Conservation (phyloP, 1,140 invertebrate species). For the Brachionus rotundiformis region DNA sequence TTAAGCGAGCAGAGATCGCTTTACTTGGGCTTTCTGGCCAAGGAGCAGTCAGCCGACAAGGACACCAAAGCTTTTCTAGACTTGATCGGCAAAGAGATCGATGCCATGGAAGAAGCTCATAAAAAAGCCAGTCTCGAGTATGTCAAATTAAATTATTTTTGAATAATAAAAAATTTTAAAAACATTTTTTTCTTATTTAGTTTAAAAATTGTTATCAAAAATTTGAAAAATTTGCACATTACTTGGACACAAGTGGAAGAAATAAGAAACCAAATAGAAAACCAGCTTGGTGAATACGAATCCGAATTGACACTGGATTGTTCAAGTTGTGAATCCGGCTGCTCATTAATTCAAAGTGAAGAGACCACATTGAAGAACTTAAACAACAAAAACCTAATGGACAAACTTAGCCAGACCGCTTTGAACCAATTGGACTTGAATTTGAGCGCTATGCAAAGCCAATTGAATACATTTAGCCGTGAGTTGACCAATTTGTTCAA, state of each 20-base stretch:
- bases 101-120: constrained; percentile 13
- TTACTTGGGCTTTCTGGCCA: neutral
- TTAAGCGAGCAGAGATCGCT: neutral
- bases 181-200: neutral
- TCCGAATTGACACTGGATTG: neutral
- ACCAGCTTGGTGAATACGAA: neutral
- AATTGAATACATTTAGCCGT: neutral
- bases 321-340: neutral
- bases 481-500: constrained; percentile 15
- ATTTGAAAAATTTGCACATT: constrained; percentile 1
- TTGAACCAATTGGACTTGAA: neutral
- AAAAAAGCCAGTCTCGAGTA: constrained; percentile 30
- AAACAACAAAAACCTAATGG: constrained; percentile 20
- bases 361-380: constrained; percentile 6
- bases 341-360: neutral
- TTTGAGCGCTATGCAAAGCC: neutral
- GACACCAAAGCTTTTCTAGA: constrained; percentile 52
- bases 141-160: neutral
- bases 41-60: constrained; percentile 55
- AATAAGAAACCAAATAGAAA: neutral
- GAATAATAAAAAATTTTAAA: neutral
- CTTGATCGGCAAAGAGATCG: neutral
- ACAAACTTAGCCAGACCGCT: neutral
- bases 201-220: constrained; percentile 7
- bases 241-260: neutral